Conservation (phyloP, 1,140 invertebrate genomes). For the Octopus bimaculoides region DNA sequence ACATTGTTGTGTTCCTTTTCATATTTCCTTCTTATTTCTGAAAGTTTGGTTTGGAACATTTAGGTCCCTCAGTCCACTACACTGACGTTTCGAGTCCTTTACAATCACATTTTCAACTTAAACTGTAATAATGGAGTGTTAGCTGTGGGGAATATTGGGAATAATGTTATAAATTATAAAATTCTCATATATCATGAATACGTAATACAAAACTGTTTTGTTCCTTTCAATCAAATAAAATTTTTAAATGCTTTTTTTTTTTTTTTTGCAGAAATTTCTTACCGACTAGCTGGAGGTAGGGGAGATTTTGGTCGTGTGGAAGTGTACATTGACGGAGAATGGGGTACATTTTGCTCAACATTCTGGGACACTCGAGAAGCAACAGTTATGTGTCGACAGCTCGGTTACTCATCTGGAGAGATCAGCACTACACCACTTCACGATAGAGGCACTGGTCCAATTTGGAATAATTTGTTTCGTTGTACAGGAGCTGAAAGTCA, state of each 20-base stretch:
- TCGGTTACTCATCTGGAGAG: conserved; percentile 34
- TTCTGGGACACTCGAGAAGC: conserved; percentile 29
- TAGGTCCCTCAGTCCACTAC: too few relatives aligned
- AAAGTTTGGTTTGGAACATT: too few relatives aligned
- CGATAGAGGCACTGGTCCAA: conserved; percentile 30
- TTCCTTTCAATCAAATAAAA: too few relatives aligned
- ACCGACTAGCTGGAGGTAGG: conserved; percentile 30
- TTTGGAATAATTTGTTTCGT: conserved; percentile 32
- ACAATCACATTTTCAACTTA: too few relatives aligned
- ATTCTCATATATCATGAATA: too few relatives aligned
- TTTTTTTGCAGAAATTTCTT: conserved; percentile 27
- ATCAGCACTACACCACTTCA: conserved; percentile 26
- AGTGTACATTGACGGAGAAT: conserved; percentile 40
- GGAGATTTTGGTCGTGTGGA: conserved; percentile 35
- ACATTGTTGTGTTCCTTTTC: background rate
- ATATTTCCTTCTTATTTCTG: too few relatives aligned
- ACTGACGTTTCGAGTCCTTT: too few relatives aligned
- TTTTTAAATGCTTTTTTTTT: background rate
- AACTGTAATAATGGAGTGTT: too few relatives aligned
- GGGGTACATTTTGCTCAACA: conserved; percentile 40
- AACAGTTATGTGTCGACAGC: conserved; percentile 36
- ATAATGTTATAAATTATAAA: too few relatives aligned
- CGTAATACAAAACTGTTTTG: too few relatives aligned
- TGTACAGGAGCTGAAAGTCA: conserved; percentile 35
- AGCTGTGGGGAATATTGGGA: too few relatives aligned